Conservation (phyloP, 2,797 vertebrate species). For the Atherinosoma microstoma region DNA sequence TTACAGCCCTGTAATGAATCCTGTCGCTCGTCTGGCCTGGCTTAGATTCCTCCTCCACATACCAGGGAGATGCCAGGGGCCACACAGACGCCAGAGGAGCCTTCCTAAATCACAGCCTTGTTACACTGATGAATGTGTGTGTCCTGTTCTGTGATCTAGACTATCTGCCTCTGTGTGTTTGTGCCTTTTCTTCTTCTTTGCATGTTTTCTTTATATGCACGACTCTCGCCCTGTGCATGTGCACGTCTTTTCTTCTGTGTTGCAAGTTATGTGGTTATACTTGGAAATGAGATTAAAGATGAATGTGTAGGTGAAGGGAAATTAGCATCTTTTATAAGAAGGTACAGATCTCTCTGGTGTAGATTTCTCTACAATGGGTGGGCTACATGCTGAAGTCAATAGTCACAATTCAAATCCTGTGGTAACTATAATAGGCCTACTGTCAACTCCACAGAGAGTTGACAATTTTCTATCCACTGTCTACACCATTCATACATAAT, state of each 20-base stretch:
- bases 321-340: constrained; percentile 60
- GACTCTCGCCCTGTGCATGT: constrained; percentile 28
- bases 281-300: constrained; percentile 62
- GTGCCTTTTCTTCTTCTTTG: constrained; percentile 55
- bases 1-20: constrained; percentile 81
- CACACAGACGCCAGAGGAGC: constrained; percentile 83
- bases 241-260: constrained; percentile 36
- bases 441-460: constrained; percentile 75
- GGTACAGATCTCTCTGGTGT: constrained; percentile 60
- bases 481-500: constrained; percentile 79
- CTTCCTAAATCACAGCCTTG: constrained; percentile 85
- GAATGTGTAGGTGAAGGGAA: constrained; percentile 51
- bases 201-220: constrained; percentile 64
- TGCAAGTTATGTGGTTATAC: constrained; percentile 46
- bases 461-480: constrained; percentile 78
- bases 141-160: constrained; percentile 78
- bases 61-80: constrained; percentile 83
- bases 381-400: constrained; percentile 68
- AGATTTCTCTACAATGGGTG: constrained; percentile 51
- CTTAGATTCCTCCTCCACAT: constrained; percentile 83
- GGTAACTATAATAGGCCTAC: constrained; percentile 76
- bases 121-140: constrained; percentile 84
- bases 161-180: constrained; percentile 72
- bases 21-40: constrained; percentile 79
- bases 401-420: constrained; percentile 68